These are phyloP conservation scores for Sitobion miscanthi DNA, from an alignment of 1,140 invertebrate species.

Conservation along the genomic window DNA sequence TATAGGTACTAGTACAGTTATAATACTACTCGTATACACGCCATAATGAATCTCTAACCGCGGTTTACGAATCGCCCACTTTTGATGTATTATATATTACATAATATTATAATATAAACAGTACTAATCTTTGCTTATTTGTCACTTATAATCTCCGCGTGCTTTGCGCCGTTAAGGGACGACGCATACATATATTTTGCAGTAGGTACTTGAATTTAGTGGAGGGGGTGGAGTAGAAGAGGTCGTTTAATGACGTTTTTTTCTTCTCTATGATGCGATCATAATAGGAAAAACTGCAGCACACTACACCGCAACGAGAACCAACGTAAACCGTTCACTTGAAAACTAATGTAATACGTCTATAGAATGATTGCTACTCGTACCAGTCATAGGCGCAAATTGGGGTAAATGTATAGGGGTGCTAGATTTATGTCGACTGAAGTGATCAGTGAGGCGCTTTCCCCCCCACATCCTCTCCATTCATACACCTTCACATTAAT, in stretches of 20 bases:
- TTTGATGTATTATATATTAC: neutral
- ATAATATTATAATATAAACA: neutral
- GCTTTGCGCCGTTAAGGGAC: neutral
- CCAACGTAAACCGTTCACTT: neutral
- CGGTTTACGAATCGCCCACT: neutral
- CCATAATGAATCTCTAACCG: neutral
- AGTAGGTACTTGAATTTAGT: neutral
- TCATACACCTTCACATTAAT: too few relatives aligned
- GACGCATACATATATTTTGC: neutral
- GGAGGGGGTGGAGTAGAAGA: neutral
- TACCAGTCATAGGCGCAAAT: too few relatives aligned
- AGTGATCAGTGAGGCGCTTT: too few relatives aligned
- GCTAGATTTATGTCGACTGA: too few relatives aligned
- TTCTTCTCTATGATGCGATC: neutral
- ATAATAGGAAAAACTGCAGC: neutral
- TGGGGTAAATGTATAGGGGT: too few relatives aligned
- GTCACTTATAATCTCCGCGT: neutral
- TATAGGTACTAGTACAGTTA: neutral
- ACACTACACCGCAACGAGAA: neutral
- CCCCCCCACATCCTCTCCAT: too few relatives aligned
- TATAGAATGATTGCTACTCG: neutral
- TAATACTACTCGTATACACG: neutral
- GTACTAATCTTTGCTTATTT: neutral
- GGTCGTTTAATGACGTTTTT: neutral
- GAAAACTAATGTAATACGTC: neutral